phyloP scores from a whole-genome alignment of 2,797 vertebrate genomes.

The Sylvia borin region DNA sequence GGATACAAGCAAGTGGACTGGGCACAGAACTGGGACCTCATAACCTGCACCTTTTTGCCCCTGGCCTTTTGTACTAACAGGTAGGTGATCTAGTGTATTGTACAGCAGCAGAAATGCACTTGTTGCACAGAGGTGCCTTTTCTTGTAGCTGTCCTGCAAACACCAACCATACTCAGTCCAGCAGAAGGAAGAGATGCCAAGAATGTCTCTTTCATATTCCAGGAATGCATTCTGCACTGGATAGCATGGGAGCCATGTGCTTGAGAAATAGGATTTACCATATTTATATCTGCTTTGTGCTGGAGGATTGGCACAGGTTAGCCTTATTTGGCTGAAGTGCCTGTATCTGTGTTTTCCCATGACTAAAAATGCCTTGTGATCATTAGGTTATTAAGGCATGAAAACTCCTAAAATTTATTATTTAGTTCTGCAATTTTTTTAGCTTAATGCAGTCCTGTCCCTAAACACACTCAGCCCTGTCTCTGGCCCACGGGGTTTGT shows the following conservation, averaged over 20 bases:
- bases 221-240: background rate
- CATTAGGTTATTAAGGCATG: slow-evolving; percentile 17
- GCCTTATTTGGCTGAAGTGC: background rate
- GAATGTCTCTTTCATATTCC: background rate
- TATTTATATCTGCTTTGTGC: background rate
- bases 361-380: background rate
- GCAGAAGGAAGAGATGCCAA: background rate
- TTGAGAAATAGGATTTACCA: background rate
- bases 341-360: background rate
- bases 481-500: background rate
- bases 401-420: background rate
- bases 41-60: background rate
- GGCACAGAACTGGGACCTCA: background rate
- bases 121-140: background rate
- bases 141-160: background rate
- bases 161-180: background rate
- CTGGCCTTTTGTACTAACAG: background rate
- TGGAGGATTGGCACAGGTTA: background rate
- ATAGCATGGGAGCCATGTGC: background rate
- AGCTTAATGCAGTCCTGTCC: background rate
- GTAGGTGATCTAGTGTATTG: background rate
- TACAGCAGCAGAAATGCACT: background rate
- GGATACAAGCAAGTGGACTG: background rate
- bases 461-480: background rate
- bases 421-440: background rate